Base-by-base conservation (phyloP, 2,113 vertebrate species). In the Colistium nudipinnis region DNA sequence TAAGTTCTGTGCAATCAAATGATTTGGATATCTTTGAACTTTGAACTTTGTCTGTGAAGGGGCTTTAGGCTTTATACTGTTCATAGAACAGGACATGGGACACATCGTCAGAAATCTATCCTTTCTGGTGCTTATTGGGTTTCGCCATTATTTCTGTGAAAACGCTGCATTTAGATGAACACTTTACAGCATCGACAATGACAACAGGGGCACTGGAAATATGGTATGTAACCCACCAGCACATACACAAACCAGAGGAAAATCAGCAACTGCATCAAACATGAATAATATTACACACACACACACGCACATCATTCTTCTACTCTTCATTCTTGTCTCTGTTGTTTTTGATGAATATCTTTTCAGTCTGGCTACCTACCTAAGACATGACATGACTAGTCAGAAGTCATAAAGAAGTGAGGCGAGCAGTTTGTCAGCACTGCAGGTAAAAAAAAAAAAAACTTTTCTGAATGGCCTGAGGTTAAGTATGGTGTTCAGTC, bases 371-470 rank as follows among this genome's bases (percentile, higher is more conserved):
- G 12, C 48, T 65, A 20, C 25, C 20, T 76, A 14, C 61, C 57
- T 76, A 81, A 78, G 79, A 56, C 38, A 11, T 27, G 28, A 51
- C 65, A 67, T 44, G 76, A 66, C 31, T 22, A 65, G 31, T 5
- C 43, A 28, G 22, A 22, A 10, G 55, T 43, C 24, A 48, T 57
- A 19, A 59, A 39, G 0, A 48, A 14, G 31, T n/a, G 44, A 20
- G 4, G 12, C 28, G 0, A 27, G 13, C 3, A 51, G 53, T 16
- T 13, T 67, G 30, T 35, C 31, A 38, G 51, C 33, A 36, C 27
- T 47, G n/a, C 24, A 48, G 33, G 4, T 51, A 28, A 66, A n/a
- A n/a, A n/a, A n/a, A n/a, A n/a, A n/a, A n/a, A n/a, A n/a, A 62
- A 62, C 24, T 41, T 72, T 54, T 59, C 28, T 61, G 41, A 61